Percentiles rank a stretch among this genome's conserved stretches.
These are phyloP conservation scores for Mormyrus lacerda DNA, from an alignment of 2,113 vertebrate species.

Conservation along the genomic window DNA sequence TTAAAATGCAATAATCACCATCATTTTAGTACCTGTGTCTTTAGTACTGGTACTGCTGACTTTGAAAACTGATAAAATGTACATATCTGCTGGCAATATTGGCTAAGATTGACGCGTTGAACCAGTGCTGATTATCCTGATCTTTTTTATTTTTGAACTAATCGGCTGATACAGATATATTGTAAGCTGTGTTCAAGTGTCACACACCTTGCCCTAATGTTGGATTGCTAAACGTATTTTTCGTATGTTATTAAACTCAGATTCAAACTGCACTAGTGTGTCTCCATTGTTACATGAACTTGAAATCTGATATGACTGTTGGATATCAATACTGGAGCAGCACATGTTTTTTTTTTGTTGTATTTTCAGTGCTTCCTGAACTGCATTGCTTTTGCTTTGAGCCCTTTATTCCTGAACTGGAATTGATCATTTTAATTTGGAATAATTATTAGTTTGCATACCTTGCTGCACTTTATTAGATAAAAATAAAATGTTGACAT, in stretches of 20 bases:
- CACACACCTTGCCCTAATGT: not conserved
- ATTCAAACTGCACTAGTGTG: not conserved
- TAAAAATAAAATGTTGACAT: not conserved
- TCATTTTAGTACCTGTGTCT: too few relatives aligned
- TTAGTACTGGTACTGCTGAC: too few relatives aligned
- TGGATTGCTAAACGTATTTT: not conserved
- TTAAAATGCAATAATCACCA: not conserved
- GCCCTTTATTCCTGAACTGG: too few relatives aligned
- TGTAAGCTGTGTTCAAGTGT: not conserved
- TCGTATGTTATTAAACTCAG: not conserved
- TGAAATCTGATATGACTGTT: not conserved
- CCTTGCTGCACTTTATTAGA: not conserved
- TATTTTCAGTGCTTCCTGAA: not conserved
- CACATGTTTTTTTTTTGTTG: not conserved
- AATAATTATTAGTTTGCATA: too few relatives aligned
- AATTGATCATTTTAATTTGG: too few relatives aligned
- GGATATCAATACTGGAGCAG: not conserved
- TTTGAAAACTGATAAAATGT: too few relatives aligned
- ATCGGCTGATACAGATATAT: too few relatives aligned
- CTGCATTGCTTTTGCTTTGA: not conserved
- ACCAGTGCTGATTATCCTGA: too few relatives aligned
- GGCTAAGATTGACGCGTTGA: too few relatives aligned
- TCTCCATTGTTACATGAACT: not conserved
- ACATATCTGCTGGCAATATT: too few relatives aligned
- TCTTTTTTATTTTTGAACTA: too few relatives aligned